Evolutionary conservation across 2,888 invertebrate species (phyloP).

Genomic region (Tenthredo amoena): DNA sequence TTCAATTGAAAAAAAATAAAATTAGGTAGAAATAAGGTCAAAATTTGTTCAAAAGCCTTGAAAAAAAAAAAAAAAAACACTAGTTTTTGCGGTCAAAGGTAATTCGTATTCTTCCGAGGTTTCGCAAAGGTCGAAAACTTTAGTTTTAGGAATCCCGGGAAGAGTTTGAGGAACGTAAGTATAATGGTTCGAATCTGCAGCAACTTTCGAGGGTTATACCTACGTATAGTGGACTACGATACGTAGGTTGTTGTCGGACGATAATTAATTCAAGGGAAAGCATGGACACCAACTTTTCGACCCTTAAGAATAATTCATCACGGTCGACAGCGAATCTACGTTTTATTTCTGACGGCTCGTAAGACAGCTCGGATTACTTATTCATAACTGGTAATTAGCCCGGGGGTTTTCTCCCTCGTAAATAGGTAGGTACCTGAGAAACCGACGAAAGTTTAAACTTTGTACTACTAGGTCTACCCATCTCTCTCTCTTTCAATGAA

Average conservation of each 20-base stretch:
- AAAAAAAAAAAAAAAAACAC: conserved; percentile 35
- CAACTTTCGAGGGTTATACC: conserved; percentile 47
- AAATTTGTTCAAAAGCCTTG: background rate
- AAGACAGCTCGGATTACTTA: conserved; percentile 35
- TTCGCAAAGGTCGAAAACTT: conserved; percentile 62
- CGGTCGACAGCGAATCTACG: conserved; percentile 41
- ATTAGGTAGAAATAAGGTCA: background rate
- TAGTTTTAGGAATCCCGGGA: conserved; percentile 57
- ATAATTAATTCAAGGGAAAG: conserved; percentile 48
- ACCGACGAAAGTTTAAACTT: conserved; percentile 7
- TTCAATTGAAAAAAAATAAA: no score
- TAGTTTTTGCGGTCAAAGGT: conserved; percentile 64
- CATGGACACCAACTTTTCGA: conserved; percentile 48
- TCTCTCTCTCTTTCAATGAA: background rate
- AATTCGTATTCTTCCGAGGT: conserved; percentile 70
- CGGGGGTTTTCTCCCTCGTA: background rate
- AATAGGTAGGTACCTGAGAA: background rate
- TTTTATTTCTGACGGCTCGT: conserved; percentile 50
- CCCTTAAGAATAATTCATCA: conserved; percentile 48
- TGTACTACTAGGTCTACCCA: background rate
- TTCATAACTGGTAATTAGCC: conserved; percentile 42
- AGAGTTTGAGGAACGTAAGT: conserved; percentile 54
- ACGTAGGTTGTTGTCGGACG: conserved; percentile 11
- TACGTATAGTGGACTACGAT: conserved; percentile 28
- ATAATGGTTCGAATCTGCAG: conserved; percentile 58